Base-by-base conservation (phyloP, 53 echinoderm and acorn worm genomes). In the Holothuria scabra region DNA sequence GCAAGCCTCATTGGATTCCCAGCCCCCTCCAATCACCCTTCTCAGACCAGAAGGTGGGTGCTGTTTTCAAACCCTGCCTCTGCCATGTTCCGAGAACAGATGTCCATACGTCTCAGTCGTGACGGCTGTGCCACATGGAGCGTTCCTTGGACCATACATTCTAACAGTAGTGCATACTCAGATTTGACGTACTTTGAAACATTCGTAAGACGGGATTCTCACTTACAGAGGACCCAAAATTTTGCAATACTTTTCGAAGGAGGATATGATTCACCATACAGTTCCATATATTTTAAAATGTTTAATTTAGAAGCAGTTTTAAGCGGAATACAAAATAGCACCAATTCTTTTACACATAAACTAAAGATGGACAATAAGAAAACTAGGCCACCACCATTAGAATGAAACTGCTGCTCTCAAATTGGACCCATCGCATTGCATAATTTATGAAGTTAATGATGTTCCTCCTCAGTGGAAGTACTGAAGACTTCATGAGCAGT, bases 221-320 rank as follows among this genome's bases (percentile, higher is more conserved):
- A 30, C 46, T 2, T 13, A 29, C 29, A 56, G 20, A 25, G 65
- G 35, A 86, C 90, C 32, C 95, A 95, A 68, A 95, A 92, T 86
- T 93, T 95, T 89, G 95, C 88, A 3, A n/a, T 95, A 19, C 65
- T 95, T n/a, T 93, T 85, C 65, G 95, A 95, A 44, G 95, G 89
- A 8, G 95, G 95, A 4, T 76, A 67, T 19, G 71, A 66, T 7
- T 30, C 23, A 1, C 37, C 91, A 3, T 84, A 91, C 61, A 91
- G 93, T 61, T 58, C 78, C 12, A 87, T 95, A 28, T 87, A 93
- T 87, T 93, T 95, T 62, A 93, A 95, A 58, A 93, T 93, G 85
- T 95, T 95, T 52, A 95, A 93, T 57, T 58, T 95, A 28, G 91
- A 93, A 24, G 88, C 95, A 1, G 65, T 95, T 21, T 66, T 86